Evolutionary conservation across 2,888 invertebrate genomes (phyloP).

Genomic region (Arge pagana): DNA sequence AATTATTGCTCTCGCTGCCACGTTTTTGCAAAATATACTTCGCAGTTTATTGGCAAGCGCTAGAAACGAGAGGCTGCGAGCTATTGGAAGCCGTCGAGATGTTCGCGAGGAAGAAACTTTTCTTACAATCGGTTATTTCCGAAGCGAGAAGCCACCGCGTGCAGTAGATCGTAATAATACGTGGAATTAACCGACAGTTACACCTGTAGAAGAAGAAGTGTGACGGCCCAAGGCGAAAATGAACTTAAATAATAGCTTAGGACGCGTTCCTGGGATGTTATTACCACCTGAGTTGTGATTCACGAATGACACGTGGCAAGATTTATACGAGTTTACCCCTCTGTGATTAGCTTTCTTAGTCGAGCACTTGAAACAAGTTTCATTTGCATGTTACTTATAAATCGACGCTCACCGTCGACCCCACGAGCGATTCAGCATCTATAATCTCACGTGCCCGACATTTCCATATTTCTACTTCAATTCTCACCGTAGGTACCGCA

Average conservation of each 20-base stretch:
- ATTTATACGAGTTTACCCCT: constrained; percentile 50
- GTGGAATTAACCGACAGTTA: constrained; percentile 37
- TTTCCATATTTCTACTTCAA: no score
- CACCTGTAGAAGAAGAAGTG: constrained; percentile 37
- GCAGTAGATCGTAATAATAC: constrained; percentile 14
- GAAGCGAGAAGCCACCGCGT: constrained; percentile 1
- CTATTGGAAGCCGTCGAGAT: no score
- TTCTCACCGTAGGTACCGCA: no score
- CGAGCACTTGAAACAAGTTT: constrained; percentile 15
- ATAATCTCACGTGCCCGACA: no score
- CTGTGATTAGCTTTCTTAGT: constrained; percentile 52
- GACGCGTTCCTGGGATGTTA: constrained; percentile 47
- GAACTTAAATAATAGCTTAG: constrained; percentile 53
- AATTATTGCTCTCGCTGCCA: not conserved
- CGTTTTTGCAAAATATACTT: not conserved
- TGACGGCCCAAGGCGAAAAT: constrained; percentile 43
- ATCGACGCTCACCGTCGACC: not conserved
- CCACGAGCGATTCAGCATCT: no score
- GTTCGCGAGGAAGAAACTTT: not conserved
- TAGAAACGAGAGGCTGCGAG: no score
- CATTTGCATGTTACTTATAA: constrained; percentile 13
- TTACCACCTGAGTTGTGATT: constrained; percentile 54
- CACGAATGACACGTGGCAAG: constrained; percentile 50
- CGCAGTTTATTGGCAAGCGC: not conserved
- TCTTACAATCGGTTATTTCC: not conserved